These are phyloP conservation scores for Pithys albifrons DNA, from an alignment of 2,113 vertebrate species.

Conservation along the genomic window DNA sequence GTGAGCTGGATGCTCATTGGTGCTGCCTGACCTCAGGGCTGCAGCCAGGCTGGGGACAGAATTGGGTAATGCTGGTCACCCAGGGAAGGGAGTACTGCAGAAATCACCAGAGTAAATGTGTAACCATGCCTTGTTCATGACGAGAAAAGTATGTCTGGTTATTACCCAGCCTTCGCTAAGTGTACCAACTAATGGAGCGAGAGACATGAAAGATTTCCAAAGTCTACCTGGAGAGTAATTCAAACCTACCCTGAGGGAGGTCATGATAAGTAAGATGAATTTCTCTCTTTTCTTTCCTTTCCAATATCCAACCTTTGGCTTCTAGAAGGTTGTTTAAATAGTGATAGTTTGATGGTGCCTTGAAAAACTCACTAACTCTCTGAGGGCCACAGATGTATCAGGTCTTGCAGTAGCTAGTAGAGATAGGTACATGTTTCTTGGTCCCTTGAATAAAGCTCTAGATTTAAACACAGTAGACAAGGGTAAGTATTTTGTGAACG, in stretches of 20 bases:
- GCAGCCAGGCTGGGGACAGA: background rate
- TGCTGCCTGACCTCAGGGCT: background rate
- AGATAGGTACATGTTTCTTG: background rate
- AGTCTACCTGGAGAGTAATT: slow-evolving; percentile 62
- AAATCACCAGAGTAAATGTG: background rate
- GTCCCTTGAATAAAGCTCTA: slow-evolving; percentile 1
- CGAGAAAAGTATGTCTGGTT: slow-evolving; percentile 39
- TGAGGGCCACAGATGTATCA: background rate
- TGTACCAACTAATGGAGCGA: slow-evolving; percentile 65
- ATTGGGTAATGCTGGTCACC: background rate
- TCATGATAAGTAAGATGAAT: slow-evolving; percentile 60
- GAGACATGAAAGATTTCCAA: slow-evolving; percentile 60
- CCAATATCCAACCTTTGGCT: slow-evolving; percentile 42
- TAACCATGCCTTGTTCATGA: background rate
- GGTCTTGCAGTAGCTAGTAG: background rate
- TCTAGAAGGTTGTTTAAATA: slow-evolving; percentile 45
- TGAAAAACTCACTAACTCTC: background rate
- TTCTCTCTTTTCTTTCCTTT: slow-evolving; percentile 31
- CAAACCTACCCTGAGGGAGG: slow-evolving; percentile 46
- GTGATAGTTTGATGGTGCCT: background rate
- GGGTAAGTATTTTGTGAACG: background rate
- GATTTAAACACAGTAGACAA: background rate
- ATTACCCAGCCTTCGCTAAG: slow-evolving; percentile 43
- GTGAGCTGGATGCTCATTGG: background rate
- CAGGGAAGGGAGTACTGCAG: background rate